Base-by-base conservation (phyloP, 1,140 invertebrate genomes). In the Pseudomyrmex cubaensis region DNA sequence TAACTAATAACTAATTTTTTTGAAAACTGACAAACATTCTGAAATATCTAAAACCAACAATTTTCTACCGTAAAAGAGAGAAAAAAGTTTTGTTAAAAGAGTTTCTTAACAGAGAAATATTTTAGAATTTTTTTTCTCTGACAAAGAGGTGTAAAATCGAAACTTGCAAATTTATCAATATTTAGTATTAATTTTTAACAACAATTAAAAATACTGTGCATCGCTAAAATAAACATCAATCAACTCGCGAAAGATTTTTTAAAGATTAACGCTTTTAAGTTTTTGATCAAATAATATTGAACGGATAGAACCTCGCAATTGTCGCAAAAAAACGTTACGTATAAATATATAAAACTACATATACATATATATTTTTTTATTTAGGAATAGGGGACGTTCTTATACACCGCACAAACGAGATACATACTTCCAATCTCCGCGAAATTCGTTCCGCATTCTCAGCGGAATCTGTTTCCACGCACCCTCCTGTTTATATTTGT, bases 401-500 rank as follows among this genome's bases (percentile, higher is more conserved):
- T n/a, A 48, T 48, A 70, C 64, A 17, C 17, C 75, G 20, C 69
- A 78, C 54, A 57, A 80, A 72, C 76, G 54, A 46, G 52, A 80
- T 72, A 80, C 44, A 80, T 72, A 80, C 44, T 80, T 80, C 66
- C 76, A 80, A 80, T 80, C 76, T 80, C 44, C 44, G 66, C 66
- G 46, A 80, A 70, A 80, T 80, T 80, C 66, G 76, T 80, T 72
- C 46, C 76, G 66, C 54, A 80, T 80, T 80, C 76, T 80, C 76
- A 80, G 66, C 66, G 76, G 76, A 59, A 80, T 80, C 76, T 72
- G 76, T 61, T 80, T 80, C 76, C 76, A 80, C 76, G 76, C 76
- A 80, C 76, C 66, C 76, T 80, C 76, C 66, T 80, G 76, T 80
- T 80, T 80, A 80, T 80, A 80, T 80, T 80, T 72, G 76, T 80